Evolutionary conservation across 2,797 vertebrate genomes (phyloP).

Genomic region (Urosaurus nigricauda): DNA sequence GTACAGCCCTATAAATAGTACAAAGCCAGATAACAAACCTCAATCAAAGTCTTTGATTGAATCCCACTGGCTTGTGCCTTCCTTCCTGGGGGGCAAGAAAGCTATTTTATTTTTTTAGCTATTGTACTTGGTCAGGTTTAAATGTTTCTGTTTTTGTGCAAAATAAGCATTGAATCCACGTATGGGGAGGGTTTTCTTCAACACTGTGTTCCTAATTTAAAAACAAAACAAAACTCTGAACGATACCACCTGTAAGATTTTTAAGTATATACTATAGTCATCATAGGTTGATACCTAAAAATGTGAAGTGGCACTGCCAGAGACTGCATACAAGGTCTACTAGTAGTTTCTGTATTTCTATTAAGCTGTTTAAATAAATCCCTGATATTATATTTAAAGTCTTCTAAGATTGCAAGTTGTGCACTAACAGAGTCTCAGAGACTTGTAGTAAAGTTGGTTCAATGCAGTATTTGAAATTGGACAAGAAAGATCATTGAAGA

Average conservation of each 20-base stretch:
- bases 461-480: neutral
- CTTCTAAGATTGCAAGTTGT: neutral
- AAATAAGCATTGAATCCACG: neutral
- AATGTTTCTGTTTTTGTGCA: neutral
- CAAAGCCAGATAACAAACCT: neutral
- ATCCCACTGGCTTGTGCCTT: neutral
- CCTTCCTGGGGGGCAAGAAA: neutral
- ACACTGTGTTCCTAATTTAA: neutral
- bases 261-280: neutral
- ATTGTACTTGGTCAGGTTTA: neutral
- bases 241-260: neutral
- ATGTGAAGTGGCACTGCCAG: neutral
- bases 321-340: neutral
- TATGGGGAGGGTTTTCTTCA: neutral
- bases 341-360: neutral
- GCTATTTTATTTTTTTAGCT: neutral
- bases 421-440: neutral
- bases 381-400: neutral
- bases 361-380: neutral
- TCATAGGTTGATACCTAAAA: neutral
- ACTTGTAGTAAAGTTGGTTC: neutral
- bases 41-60: neutral
- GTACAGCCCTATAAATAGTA: neutral
- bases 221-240: neutral
- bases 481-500: neutral